A percentile compares a stretch with the other conserved stretches of the same genome.
Evolutionary conservation across 2,113 vertebrate species (phyloP).

Genomic region (Penelope pileata): DNA sequence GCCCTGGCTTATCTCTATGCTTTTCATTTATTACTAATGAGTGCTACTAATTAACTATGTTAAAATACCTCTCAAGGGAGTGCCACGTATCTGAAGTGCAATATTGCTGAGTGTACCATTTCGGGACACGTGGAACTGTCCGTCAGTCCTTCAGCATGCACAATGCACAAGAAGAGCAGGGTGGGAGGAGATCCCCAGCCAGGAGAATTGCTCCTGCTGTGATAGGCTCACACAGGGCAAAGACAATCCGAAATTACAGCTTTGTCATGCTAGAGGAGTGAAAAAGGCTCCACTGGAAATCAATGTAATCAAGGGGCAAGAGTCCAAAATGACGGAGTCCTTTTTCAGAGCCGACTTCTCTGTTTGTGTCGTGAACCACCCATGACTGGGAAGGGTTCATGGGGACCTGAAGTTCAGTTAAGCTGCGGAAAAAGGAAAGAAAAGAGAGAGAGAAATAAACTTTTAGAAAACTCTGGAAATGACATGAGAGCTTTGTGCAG

Average conservation of each 20-base stretch:
- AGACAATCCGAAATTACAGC: too few relatives aligned
- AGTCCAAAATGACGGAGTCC: background rate
- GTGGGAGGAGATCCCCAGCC: background rate
- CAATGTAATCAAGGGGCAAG: background rate
- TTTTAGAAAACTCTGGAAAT: background rate
- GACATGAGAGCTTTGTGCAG: background rate
- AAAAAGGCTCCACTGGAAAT: background rate
- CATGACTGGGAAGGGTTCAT: background rate
- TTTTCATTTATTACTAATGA: constrained; percentile 5
- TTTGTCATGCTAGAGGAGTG: background rate
- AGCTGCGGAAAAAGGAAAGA: rapidly evolving
- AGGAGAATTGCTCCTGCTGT: too few relatives aligned
- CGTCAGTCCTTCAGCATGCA: background rate
- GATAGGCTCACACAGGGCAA: too few relatives aligned
- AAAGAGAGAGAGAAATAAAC: background rate
- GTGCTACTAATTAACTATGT: background rate
- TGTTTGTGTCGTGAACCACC: background rate
- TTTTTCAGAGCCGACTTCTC: background rate
- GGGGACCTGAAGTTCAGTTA: background rate
- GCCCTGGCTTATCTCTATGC: background rate
- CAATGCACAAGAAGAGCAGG: background rate
- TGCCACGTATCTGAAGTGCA: background rate
- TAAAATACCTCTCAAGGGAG: background rate
- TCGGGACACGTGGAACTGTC: background rate
- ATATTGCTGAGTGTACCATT: background rate